Evolutionary conservation across 2,888 invertebrate species (phyloP).

Genomic region (Ypsolopha sequella): DNA sequence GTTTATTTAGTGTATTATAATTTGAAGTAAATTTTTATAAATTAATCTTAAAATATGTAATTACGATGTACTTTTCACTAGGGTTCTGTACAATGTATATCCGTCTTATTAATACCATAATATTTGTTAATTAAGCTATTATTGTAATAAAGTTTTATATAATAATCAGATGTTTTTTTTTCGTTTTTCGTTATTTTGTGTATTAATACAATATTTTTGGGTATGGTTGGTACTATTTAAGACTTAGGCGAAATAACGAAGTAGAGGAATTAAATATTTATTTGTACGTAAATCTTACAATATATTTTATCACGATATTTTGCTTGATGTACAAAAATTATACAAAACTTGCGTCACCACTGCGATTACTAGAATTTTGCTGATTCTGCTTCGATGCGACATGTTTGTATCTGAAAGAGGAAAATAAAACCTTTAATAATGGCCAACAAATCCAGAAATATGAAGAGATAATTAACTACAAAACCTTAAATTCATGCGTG

Average conservation of each 20-base stretch:
- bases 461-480: no score
- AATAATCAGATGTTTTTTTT: not conserved
- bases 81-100: conserved; percentile 4
- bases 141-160: conserved; percentile 9
- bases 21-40: not conserved
- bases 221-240: no score
- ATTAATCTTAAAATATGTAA: not conserved
- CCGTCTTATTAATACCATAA: conserved; percentile 11
- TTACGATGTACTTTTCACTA: not conserved
- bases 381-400: conserved; percentile 9
- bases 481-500: no score
- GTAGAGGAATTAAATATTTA: no score
- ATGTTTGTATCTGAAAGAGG: conserved; percentile 44
- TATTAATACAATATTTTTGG: no score
- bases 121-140: conserved; percentile 8
- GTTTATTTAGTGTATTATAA: no score
- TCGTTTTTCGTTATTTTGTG: not conserved
- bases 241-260: no score
- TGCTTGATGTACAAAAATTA: no score
- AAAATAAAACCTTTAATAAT: not conserved
- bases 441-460: no score
- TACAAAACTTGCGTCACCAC: no score
- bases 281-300: no score
- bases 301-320: no score
- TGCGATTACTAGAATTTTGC: not conserved